phyloP scores from a whole-genome alignment of 2,888 invertebrate species.

The Limenitis camilla region DNA sequence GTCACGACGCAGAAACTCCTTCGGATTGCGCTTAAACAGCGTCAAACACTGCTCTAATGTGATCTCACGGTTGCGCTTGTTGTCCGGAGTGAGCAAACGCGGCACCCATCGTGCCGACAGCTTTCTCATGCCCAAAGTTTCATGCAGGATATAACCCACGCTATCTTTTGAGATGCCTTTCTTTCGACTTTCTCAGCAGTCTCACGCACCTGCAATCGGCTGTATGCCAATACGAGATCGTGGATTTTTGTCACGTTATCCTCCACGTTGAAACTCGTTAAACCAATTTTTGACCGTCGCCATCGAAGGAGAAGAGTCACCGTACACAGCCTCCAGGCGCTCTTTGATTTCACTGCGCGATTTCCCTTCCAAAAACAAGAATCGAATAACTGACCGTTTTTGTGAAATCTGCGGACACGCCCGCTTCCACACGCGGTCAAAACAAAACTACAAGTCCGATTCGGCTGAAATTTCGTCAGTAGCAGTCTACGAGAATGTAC shows the following conservation, averaged over 20 bases:
- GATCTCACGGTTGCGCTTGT: constrained; percentile 27
- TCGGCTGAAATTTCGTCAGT: constrained; percentile 14
- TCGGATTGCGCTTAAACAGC: constrained; percentile 33
- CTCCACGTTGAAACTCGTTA: constrained; percentile 24
- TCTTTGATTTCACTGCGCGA: constrained; percentile 26
- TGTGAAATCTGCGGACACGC: constrained; percentile 18
- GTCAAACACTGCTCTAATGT: constrained; percentile 23
- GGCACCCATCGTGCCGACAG: constrained; percentile 38
- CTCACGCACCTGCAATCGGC: constrained; percentile 33
- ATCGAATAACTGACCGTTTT: constrained; percentile 26
- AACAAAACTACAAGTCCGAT: constrained; percentile 16
- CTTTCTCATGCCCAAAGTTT: constrained; percentile 30
- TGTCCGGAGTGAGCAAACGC: constrained; percentile 33
- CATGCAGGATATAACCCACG: constrained; percentile 14
- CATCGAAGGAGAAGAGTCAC: constrained; percentile 21
- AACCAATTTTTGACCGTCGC: constrained; percentile 23
- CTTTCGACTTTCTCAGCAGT: constrained; percentile 31
- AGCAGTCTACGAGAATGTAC: constrained; percentile 11
- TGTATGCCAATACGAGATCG: constrained; percentile 32
- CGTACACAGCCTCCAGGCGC: constrained; percentile 19
- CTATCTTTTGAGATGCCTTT: constrained; percentile 27
- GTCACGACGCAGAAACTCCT: constrained; percentile 32
- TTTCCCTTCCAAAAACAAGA: constrained; percentile 25
- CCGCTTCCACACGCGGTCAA: constrained; percentile 15
- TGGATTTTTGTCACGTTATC: constrained; percentile 30